phyloP scores from a whole-genome alignment of 1,140 invertebrate genomes.

The Solenopsis fugax region DNA sequence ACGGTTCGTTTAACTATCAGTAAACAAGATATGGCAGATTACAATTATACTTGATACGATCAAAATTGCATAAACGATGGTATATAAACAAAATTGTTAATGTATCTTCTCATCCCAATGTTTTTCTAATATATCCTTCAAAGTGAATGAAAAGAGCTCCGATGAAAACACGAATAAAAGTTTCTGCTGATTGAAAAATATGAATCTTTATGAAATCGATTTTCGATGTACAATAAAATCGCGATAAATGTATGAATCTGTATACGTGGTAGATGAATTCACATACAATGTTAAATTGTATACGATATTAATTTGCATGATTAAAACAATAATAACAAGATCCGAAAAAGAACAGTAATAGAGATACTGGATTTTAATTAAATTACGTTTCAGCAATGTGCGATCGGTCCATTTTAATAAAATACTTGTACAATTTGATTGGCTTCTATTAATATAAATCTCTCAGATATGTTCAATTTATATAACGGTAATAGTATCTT shows the following conservation, averaged over 20 bases:
- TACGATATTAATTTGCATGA: slow-evolving; percentile 27
- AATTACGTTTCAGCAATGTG: slow-evolving; percentile 26
- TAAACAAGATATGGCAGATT: slow-evolving; percentile 26
- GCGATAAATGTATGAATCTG: slow-evolving; percentile 1
- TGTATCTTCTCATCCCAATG: neutral
- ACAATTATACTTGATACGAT: slow-evolving; percentile 2
- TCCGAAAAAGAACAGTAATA: slow-evolving; percentile 23
- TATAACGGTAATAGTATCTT: slow-evolving; percentile 14
- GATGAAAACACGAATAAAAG: slow-evolving; percentile 23
- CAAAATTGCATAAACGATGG: slow-evolving; percentile 9
- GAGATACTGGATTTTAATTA: slow-evolving; percentile 34
- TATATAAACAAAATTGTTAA: slow-evolving; percentile 34
- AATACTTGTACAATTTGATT: slow-evolving; percentile 27
- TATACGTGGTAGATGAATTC: neutral
- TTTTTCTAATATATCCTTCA: neutral
- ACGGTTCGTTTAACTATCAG: slow-evolving; percentile 1
- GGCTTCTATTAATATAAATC: slow-evolving; percentile 37
- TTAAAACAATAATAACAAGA: slow-evolving; percentile 23
- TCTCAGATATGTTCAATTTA: neutral
- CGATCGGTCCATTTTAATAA: neutral
- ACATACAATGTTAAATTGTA: neutral
- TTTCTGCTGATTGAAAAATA: slow-evolving; percentile 48
- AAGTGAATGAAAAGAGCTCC: slow-evolving; percentile 14
- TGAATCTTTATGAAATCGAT: slow-evolving; percentile 49
- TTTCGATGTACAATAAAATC: slow-evolving; percentile 21